Conservation (phyloP, 2,888 invertebrate species). For the Cataglyphis altisquamis region DNA sequence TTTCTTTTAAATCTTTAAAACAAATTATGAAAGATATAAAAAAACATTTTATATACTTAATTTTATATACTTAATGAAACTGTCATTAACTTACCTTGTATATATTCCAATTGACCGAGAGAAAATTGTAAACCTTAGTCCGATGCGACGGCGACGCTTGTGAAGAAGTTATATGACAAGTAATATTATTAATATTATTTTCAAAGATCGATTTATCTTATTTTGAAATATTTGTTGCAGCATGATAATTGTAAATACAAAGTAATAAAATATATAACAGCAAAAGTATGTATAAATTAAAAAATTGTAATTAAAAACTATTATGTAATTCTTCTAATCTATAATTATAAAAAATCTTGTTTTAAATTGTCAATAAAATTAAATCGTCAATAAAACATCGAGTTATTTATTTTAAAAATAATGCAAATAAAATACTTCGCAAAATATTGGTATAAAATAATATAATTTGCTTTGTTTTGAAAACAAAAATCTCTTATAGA, state of each 20-base stretch:
- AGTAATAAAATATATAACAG: not conserved
- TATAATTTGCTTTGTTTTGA: not conserved
- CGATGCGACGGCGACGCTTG: not conserved
- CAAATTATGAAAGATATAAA: not conserved
- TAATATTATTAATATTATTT: not conserved
- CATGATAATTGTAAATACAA: not conserved
- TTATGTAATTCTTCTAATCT: not conserved
- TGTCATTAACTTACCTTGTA: constrained; percentile 30
- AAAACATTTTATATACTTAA: not conserved
- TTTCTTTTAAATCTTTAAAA: not conserved
- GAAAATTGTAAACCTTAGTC: not conserved
- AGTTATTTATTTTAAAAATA: not conserved
- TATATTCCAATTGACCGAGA: not conserved
- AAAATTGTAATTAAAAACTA: not conserved
- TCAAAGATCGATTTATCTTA: constrained; percentile 12
- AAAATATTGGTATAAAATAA: constrained; percentile 4
- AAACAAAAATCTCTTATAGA: not conserved
- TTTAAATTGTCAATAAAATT: not conserved
- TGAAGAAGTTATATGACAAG: not conserved
- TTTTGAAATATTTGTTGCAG: not conserved
- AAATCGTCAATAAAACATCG: not conserved
- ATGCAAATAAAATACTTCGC: not conserved
- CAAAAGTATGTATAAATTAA: not conserved
- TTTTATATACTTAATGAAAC: not conserved
- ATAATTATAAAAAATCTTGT: not conserved